Conservation (phyloP, 2,888 invertebrate species). For the Dynastes maya region DNA sequence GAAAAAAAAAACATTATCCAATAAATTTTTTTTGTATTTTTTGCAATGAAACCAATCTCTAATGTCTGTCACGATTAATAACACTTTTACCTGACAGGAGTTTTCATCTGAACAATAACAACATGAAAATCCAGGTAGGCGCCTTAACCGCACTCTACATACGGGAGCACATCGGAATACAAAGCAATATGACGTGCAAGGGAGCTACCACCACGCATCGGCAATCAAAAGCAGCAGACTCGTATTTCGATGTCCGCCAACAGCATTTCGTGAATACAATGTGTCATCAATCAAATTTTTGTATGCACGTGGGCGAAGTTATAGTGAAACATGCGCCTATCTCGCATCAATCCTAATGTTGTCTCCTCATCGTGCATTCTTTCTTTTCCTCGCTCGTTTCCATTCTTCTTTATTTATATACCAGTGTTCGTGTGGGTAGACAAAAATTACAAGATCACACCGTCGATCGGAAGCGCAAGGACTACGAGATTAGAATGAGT, state of each 20-base stretch:
- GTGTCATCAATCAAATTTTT: slow-evolving; percentile 54
- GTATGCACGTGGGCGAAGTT: slow-evolving; percentile 35
- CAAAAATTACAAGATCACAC: slow-evolving; percentile 28
- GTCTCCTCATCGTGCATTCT: not conserved
- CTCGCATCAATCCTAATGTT: not conserved
- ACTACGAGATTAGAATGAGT: slow-evolving; percentile 10
- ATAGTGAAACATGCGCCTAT: not conserved
- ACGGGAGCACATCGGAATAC: slow-evolving; percentile 12
- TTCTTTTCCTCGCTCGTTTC: not conserved
- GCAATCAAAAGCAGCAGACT: slow-evolving; percentile 44
- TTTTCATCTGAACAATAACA: not conserved
- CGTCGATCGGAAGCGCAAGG: slow-evolving; percentile 23
- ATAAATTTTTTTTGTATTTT: too few species aligned
- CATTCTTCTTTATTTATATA: slow-evolving; percentile 17
- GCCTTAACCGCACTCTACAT: slow-evolving; percentile 10
- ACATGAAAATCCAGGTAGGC: slow-evolving; percentile 7
- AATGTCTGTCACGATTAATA: not conserved
- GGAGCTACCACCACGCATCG: slow-evolving; percentile 47
- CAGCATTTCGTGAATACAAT: slow-evolving; percentile 54
- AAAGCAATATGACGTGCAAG: slow-evolving; percentile 19
- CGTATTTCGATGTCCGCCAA: slow-evolving; percentile 51
- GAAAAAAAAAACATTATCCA: too few species aligned
- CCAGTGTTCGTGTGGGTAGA: slow-evolving; percentile 19
- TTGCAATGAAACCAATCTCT: too few species aligned
- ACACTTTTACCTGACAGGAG: not conserved